Percentiles rank a stretch among this genome's conserved stretches.
phyloP scores from a whole-genome alignment of 2,113 vertebrate species.

The Aplodontia rufa region DNA sequence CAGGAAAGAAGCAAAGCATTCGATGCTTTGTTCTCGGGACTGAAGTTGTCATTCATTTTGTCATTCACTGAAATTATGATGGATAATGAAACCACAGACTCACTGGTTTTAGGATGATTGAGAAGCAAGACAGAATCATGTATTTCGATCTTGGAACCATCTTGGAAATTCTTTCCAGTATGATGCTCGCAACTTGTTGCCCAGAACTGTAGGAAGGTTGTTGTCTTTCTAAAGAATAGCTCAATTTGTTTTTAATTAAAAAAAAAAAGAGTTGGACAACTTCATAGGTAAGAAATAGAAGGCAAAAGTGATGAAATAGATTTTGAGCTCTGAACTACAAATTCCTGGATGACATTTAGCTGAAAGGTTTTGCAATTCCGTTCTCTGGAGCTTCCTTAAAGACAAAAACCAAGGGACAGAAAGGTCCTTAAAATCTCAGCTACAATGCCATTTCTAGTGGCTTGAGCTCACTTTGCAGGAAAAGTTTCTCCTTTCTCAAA shows the following conservation, averaged over 20 bases:
- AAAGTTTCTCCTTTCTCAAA: not conserved
- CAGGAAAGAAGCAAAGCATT: conserved; percentile 27
- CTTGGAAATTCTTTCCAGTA: not conserved
- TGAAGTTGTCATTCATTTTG: conserved; percentile 11
- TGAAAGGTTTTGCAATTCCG: not conserved
- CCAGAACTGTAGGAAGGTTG: not conserved
- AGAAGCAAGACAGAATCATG: not conserved
- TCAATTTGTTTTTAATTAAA: not conserved
- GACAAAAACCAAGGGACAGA: not conserved
- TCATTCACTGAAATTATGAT: conserved; percentile 47
- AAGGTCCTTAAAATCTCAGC: not conserved
- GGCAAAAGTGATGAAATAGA: not conserved
- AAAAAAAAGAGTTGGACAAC: not conserved
- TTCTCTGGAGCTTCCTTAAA: not conserved
- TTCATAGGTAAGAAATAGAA: not conserved
- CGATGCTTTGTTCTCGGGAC: not conserved
- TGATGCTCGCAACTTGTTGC: not conserved
- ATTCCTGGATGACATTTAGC: not conserved
- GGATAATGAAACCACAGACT: not conserved
- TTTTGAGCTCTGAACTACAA: conserved; percentile 5
- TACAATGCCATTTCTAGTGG: not conserved
- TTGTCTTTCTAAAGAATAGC: not conserved
- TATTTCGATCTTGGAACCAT: not conserved
- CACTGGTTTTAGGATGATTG: not conserved
- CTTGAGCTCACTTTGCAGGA: not conserved